Base-by-base conservation (phyloP, 2,113 vertebrate genomes). In the Piprites chloris region DNA sequence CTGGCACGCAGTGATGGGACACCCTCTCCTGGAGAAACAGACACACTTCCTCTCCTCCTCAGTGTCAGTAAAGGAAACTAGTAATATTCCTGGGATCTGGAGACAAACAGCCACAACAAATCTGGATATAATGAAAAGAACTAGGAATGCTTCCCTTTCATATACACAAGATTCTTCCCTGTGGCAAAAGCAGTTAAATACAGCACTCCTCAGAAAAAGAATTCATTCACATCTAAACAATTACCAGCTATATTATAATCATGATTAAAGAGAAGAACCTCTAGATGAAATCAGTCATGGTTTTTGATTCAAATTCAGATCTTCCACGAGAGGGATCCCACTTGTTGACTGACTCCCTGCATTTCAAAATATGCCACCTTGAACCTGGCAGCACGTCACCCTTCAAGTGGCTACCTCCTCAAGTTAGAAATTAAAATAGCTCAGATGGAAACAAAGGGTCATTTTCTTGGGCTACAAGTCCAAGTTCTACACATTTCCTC, bases 1-100 rank as follows among this genome's bases (percentile, higher is more conserved):
- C 58, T 50, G 44, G 61, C 56, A 71, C 0, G 3, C 67, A 76
- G 74, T 33, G 59, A 76, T 59, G 63, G 71, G 90, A 85, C 76
- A 87, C 67, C 87, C 78, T 62, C 90, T 86, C 68, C 78, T 95
- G 94, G 89, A 87, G 44, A 91, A 91, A 87, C 20, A 79, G 23
- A 77, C 42, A 80, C 49, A 66, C 3, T 69, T 80, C 62, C 63
- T 69, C 85, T 69, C n/a, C 37, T 91, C 27, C 21, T 24, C 49
- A 33, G 6, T 11, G 63, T 59, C 55, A 65, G 44, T n/a, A 62
- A 0, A 49, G 74, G 30, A 75, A 71, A 78, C 9, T 0, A 8
- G 18, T 4, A 12, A 42, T 21, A 65, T 44, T 72, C 37, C 39
- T 78, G 26, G 18, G 4, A 26, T 56, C 28, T 83, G 32, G 6